Evolutionary conservation across 2,888 invertebrate genomes (phyloP).

Genomic region (Serrognathus titanus): DNA sequence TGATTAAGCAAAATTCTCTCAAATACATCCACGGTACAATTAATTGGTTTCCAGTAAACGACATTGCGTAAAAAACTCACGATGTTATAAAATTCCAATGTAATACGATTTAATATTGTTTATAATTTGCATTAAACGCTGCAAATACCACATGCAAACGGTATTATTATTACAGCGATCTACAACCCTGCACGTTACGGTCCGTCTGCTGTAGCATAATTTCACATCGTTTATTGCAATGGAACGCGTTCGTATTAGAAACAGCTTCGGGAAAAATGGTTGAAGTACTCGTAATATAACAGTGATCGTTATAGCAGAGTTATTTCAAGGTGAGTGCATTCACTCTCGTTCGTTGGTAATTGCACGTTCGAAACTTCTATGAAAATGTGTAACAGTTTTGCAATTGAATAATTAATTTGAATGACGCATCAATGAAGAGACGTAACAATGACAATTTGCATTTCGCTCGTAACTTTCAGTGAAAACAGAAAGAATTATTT

Average conservation of each 20-base stretch:
- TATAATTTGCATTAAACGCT: background rate
- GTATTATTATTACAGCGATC: background rate
- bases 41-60: too few species aligned
- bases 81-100: too few species aligned
- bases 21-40: too few species aligned
- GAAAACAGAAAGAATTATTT: too few species aligned
- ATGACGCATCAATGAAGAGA: too few species aligned
- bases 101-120: background rate
- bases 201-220: background rate
- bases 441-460: too few species aligned
- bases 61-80: too few species aligned
- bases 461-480: too few species aligned
- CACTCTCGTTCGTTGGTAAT: conserved; percentile 21
- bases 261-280: background rate
- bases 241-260: conserved; percentile 1
- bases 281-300: background rate
- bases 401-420: conserved; percentile 5
- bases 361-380: conserved; percentile 8
- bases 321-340: conserved; percentile 21
- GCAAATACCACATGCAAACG: background rate
- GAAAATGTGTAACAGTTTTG: conserved; percentile 10
- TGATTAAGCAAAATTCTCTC: too few species aligned
- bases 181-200: background rate
- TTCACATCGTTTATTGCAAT: conserved; percentile 2
- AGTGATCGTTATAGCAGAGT: background rate